Conservation (phyloP, 2,797 vertebrate genomes). For the Cyprinella venusta region DNA sequence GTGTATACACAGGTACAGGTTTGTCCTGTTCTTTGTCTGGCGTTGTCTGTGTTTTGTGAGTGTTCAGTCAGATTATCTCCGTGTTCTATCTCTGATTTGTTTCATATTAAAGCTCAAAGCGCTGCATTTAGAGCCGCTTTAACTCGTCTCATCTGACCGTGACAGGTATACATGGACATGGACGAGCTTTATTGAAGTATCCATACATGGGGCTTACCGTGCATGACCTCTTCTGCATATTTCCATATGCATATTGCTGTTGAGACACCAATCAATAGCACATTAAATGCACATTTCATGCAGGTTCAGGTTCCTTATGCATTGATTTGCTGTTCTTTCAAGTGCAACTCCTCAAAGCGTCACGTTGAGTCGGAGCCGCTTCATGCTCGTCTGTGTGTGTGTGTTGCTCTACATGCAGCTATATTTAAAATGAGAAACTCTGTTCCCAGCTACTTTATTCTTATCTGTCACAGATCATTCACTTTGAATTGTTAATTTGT, state of each 20-base stretch:
- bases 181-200: background rate
- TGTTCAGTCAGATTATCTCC: background rate
- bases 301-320: background rate
- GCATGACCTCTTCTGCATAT: background rate
- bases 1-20: background rate
- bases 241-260: background rate
- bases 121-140: background rate
- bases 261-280: background rate
- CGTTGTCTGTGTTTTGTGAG: background rate
- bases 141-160: background rate
- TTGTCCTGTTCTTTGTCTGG: background rate
- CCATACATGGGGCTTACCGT: background rate
- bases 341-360: background rate
- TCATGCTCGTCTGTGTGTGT: background rate
- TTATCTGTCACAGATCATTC: conserved; percentile 49
- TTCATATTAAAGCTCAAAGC: background rate
- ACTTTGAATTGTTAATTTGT: conserved; percentile 49
- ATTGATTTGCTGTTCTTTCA: background rate
- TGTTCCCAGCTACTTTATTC: conserved; percentile 21
- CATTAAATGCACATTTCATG: background rate
- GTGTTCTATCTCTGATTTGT: background rate
- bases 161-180: background rate
- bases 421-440: conserved; percentile 20
- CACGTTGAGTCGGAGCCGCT: background rate
- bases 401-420: background rate